Base-by-base conservation (phyloP, 1,140 invertebrate species). In the Parapsyche elsis region DNA sequence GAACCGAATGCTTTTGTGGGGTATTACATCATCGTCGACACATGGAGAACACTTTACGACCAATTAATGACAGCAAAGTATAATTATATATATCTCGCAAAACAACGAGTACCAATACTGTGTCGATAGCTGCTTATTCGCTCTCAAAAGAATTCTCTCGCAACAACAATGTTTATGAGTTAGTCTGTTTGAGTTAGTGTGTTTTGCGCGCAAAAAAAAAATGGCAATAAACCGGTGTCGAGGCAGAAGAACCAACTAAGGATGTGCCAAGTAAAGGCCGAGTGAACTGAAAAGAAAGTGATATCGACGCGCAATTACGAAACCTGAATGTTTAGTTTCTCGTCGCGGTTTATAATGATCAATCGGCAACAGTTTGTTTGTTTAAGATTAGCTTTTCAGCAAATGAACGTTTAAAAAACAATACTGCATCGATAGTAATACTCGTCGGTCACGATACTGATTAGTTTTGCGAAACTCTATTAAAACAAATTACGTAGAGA, bases 241-340 rank as follows among this genome's bases (percentile, higher is more conserved):
- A 21, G 59, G 59, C 59, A 67, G 24, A 67, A 67, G 64, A 67
- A 2, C 64, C 64, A n/a, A 67, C 64, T 67, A 67, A 67, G 64
- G 64, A 67, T 67, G 64, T 67, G 21, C 24, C 64, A 14, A 26
- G 64, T 26, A 9, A 10, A 67, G 64, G 5, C 24, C 64, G 23
- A 26, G 21, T 67, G 64, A 67, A 67, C 64, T 23, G 64, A 67
- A 67, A 67, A 67, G 64, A 67, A 67, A 67, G 64, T 67, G 64
- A 67, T 67, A 67, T 67, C 64, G 64, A 23, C 21, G 24, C 21
- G 64, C 64, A 67, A 67, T 67, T 67, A 67, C 64, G 64, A 67
- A 67, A 67, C 64, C 64, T 67, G 64, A 67, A 67, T 67, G 64
- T 67, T 67, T 67, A 67, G 64, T 67, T 67, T 67, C 64, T 53